Base-by-base conservation (phyloP, 1,140 invertebrate species). In the Pseudomyrmex dendroicus region DNA sequence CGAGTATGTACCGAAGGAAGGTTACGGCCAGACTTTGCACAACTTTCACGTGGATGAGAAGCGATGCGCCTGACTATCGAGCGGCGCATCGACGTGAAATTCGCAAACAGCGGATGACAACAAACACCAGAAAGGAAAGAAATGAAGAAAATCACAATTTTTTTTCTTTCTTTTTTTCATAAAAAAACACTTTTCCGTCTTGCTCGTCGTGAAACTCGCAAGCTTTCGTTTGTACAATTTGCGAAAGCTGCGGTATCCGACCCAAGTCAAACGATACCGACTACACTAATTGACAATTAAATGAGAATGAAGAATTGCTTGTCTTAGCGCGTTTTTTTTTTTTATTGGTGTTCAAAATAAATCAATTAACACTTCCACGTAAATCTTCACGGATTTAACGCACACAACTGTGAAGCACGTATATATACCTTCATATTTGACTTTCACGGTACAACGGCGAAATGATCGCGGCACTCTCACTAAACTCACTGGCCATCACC, bases 381-480 rank as follows among this genome's bases (percentile, higher is more conserved):
- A 74, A 72, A 25, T 13, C 22, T 22, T 35, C 35, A 68, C 48
- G 13, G 44, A 61, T 44, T 44, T 48, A 20, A 17, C 15, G 20
- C 63, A 59, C 57, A 12, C 72, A 54, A 77, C 56, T 70, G 44
- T 73, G 68, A 44, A 17, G 50, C 73, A 50, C 63, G 83, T 93
- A 50, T 5, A 35, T 57, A 78, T 93, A 93, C 91, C 93, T 92
- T 92, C 93, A 94, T 94, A 77, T 85, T 92, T 89, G 86, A 91
- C 90, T 90, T 91, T 92, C 90, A 86, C 91, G 90, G 89, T 91
- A 87, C 86, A 90, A 90, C 91, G 87, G 87, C 86, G 89, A 90
- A 93, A 93, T 89, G 87, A 86, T 88, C 92, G 91, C 92, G 89
- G 92, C 91, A 94, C 93, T 94, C 93, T 94, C 93, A 94, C 93